These are phyloP conservation scores for Leptopterna dolabrata DNA, from an alignment of 2,888 invertebrate species.

Conservation along the genomic window DNA sequence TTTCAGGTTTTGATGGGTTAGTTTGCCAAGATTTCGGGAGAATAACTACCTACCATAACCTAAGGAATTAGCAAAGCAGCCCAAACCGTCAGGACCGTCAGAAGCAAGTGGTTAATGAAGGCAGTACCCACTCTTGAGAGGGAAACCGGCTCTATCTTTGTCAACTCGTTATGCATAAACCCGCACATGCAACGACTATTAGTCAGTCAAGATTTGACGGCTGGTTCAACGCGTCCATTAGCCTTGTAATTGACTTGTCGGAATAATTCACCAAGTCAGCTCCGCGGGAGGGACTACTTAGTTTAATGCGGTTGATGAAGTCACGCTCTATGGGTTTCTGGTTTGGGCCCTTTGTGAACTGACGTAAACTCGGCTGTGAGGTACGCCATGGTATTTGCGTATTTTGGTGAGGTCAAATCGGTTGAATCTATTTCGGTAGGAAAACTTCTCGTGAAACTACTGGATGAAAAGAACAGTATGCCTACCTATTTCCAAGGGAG, in stretches of 20 bases:
- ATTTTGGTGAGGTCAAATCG: no score
- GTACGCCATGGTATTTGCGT: not conserved
- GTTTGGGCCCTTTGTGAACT: not conserved
- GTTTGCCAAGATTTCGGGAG: no score
- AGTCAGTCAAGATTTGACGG: not conserved
- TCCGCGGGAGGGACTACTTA: not conserved
- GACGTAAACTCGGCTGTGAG: not conserved
- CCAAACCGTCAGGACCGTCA: not conserved
- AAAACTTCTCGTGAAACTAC: no score
- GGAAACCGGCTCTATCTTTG: not conserved
- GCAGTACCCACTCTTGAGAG: not conserved
- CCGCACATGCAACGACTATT: not conserved
- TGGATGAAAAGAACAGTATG: no score
- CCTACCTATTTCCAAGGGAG: no score
- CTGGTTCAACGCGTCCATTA: constrained; percentile 3
- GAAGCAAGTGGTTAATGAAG: not conserved
- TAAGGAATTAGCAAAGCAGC: no score
- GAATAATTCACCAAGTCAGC: not conserved
- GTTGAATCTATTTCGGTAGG: no score
- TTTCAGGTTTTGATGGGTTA: no score
- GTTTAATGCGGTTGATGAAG: constrained; percentile 1
- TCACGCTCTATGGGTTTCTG: not conserved
- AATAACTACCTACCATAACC: no score
- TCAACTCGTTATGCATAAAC: not conserved
- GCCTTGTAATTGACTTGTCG: not conserved